phyloP scores from a whole-genome alignment of 2,797 vertebrate genomes.

The Sebastes paucispinis region DNA sequence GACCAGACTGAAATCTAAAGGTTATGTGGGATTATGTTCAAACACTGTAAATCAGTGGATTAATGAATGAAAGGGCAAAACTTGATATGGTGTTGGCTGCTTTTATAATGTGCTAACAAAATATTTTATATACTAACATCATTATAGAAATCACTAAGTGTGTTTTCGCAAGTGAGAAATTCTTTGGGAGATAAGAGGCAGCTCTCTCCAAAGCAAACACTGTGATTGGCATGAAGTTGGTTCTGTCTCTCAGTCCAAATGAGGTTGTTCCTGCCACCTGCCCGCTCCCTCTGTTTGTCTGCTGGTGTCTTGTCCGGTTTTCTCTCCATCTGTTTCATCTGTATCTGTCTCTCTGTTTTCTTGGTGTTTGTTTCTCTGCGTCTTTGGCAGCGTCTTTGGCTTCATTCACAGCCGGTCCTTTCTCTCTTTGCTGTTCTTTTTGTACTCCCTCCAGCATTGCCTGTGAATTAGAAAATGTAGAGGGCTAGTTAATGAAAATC shows the following conservation, averaged over 20 bases:
- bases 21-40: neutral
- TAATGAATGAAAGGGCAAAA: neutral
- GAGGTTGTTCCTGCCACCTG: conserved; percentile 51
- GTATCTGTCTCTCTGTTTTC: conserved; percentile 49
- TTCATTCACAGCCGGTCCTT: conserved; percentile 19
- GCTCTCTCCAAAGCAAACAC: conserved; percentile 37
- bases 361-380: conserved; percentile 37
- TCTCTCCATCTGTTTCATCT: conserved; percentile 62
- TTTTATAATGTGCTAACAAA: neutral
- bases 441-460: neutral
- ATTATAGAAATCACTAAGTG: neutral
- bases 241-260: conserved; percentile 50
- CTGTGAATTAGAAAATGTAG: neutral
- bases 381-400: conserved; percentile 41
- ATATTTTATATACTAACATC: neutral
- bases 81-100: neutral
- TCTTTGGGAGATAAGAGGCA: conserved; percentile 2
- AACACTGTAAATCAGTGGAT: neutral
- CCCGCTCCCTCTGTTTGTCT: conserved; percentile 61
- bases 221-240: conserved; percentile 40
- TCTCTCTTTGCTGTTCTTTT: conserved; percentile 19
- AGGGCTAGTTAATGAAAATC: neutral
- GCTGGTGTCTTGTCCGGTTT: conserved; percentile 49
- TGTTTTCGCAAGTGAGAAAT: neutral
- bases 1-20: conserved; percentile 4